These are phyloP conservation scores for Argyrosomus regius DNA, from an alignment of 2,797 vertebrate genomes.

Conservation along the genomic window DNA sequence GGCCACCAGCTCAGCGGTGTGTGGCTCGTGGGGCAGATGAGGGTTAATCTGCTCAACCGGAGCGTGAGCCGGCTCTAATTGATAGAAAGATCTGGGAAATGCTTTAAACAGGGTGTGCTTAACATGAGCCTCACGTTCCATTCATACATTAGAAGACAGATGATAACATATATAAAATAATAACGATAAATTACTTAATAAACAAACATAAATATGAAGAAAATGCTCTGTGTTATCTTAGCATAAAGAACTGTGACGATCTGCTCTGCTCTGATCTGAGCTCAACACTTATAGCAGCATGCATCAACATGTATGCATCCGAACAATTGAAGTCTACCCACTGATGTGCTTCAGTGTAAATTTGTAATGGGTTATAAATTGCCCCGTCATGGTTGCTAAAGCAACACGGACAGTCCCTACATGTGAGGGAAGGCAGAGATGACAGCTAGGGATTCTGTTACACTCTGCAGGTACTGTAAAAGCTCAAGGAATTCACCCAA, in stretches of 20 bases:
- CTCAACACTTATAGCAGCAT: neutral
- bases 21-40: slow-evolving; percentile 60
- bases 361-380: slow-evolving; percentile 61
- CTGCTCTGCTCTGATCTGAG: neutral
- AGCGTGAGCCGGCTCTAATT: slow-evolving; percentile 70
- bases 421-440: slow-evolving; percentile 26
- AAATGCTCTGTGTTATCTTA: neutral
- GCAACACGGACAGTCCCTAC: slow-evolving; percentile 46
- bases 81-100: slow-evolving; percentile 68
- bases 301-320: slow-evolving; percentile 12
- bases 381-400: slow-evolving; percentile 53
- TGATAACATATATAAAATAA: neutral
- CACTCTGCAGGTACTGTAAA: slow-evolving; percentile 43
- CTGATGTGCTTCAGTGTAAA: slow-evolving; percentile 57
- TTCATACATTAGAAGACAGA: neutral
- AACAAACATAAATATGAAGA: neutral
- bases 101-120: slow-evolving; percentile 53
- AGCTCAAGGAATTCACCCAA: slow-evolving; percentile 27
- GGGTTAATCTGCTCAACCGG: slow-evolving; percentile 78
- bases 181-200: neutral
- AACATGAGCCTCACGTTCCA: slow-evolving; percentile 29
- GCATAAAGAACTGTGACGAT: neutral
- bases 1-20: slow-evolving; percentile 45
- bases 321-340: slow-evolving; percentile 22
- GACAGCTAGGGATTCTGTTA: slow-evolving; percentile 56